Conservation (phyloP, 2,888 invertebrate species). For the Hoplodrina blanda region DNA sequence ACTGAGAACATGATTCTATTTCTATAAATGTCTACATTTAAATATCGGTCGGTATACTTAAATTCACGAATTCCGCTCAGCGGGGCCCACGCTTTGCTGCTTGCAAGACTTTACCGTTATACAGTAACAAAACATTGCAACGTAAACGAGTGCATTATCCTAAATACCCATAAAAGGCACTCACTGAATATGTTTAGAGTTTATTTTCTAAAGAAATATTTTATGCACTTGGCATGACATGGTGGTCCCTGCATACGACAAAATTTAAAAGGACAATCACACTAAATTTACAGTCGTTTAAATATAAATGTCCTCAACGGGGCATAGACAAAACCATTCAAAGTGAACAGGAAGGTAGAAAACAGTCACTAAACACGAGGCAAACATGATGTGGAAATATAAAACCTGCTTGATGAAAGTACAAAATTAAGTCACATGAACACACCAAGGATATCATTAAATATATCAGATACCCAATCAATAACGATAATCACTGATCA, state of each 20-base stretch:
- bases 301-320: constrained; percentile 10
- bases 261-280: constrained; percentile 10
- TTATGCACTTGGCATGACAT: constrained; percentile 39
- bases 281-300: constrained; percentile 1
- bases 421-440: constrained; percentile 15
- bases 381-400: constrained; percentile 29
- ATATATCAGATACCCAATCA: constrained; percentile 25
- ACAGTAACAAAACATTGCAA: constrained; percentile 73
- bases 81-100: constrained; percentile 66
- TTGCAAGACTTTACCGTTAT: constrained; percentile 70
- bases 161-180: constrained; percentile 75
- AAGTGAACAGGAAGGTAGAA: constrained; percentile 33
- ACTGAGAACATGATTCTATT: constrained; percentile 46
- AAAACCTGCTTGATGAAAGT: constrained; percentile 30
- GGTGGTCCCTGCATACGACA: constrained; percentile 31
- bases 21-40: constrained; percentile 47
- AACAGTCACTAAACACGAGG: constrained; percentile 24
- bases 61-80: constrained; percentile 68
- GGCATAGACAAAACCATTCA: constrained; percentile 18
- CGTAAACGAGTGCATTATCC: constrained; percentile 79
- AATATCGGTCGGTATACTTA: constrained; percentile 60
- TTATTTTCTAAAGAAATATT: constrained; percentile 66
- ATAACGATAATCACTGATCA: constrained; percentile 15
- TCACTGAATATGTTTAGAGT: constrained; percentile 67
- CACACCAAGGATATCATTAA: constrained; percentile 16